Base-by-base conservation (phyloP, 2,888 invertebrate genomes). In the Drosophila mercatorum region DNA sequence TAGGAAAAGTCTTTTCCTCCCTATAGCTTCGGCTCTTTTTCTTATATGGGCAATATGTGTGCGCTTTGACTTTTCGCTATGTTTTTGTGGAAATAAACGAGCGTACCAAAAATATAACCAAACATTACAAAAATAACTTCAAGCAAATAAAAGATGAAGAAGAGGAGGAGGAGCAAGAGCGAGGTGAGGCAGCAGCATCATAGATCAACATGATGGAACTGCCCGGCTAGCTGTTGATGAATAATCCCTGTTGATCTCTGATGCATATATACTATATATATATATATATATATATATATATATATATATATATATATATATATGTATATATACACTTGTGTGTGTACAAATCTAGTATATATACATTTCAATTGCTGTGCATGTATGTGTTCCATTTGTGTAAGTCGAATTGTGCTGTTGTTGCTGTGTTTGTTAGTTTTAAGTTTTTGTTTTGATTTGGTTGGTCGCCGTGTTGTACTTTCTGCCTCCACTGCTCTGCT, bases 61-160 rank as follows among this genome's bases (percentile, higher is more conserved):
- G 31, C 75, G 75, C 70, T 80, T 71, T 68, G 78, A 67, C 70
- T 80, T 88, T 89, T 87, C 72, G 88, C 81, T 72, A 77, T 69
- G 61, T 73, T 83, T 73, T 84, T 71, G 76, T 88, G 73, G 78
- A 70, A 68, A 78, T 69, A 80, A 70, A 69, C 64, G 77, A 67
- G 77, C 70, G 69, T 61, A 79, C 88, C 88, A 81, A 84, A 85
- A 87, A 89, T 87, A 85, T 81, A 84, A 72, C 70, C 89, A 85
- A 81, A 89, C 88, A 87, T 81, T 87, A 81, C 89, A 72, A 85
- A 87, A 89, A 85, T 89, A 89, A 75, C 81, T 61, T 68, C 47
- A 62, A 51, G 71, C 71, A 73, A 77, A 85, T 72, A 44, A 59
- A 28, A 52, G 67, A 65, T 22, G 22, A 28, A 3, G 28, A 28